These are phyloP conservation scores for Himantopus leucocephalus DNA, from an alignment of 2,113 vertebrate species.

Conservation along the genomic window DNA sequence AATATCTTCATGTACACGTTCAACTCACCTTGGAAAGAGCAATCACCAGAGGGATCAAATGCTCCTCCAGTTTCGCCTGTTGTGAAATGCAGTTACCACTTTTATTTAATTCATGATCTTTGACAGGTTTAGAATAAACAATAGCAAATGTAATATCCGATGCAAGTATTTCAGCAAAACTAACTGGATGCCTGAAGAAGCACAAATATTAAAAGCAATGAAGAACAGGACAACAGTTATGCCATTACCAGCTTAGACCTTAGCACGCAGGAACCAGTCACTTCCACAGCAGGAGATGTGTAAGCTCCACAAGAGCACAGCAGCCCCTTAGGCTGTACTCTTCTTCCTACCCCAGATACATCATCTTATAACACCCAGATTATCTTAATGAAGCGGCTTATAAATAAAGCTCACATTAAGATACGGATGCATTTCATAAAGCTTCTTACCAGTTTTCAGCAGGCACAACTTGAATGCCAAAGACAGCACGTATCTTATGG, in stretches of 20 bases:
- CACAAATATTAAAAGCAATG: not conserved
- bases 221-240: not conserved
- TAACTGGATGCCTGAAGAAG: not conserved
- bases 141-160: rapidly evolving
- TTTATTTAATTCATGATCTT: not conserved
- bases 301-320: not conserved
- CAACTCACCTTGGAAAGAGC: too few species aligned
- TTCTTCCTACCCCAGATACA: not conserved
- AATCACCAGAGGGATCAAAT: not conserved
- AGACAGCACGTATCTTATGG: rapidly evolving
- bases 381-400: not conserved
- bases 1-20: rapidly evolving
- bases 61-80: not conserved
- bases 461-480: not conserved
- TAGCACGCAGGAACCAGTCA: not conserved
- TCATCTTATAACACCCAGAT: not conserved
- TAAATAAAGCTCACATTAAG: not conserved
- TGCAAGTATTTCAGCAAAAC: not conserved
- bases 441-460: not conserved
- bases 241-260: not conserved
- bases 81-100: not conserved
- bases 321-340: rapidly evolving
- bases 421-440: not conserved
- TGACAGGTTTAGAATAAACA: not conserved
- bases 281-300: rapidly evolving